A percentile compares a stretch with the other conserved stretches of the same genome.
Evolutionary conservation across 2,797 vertebrate species (phyloP).

Genomic region (Enoplosus armatus): DNA sequence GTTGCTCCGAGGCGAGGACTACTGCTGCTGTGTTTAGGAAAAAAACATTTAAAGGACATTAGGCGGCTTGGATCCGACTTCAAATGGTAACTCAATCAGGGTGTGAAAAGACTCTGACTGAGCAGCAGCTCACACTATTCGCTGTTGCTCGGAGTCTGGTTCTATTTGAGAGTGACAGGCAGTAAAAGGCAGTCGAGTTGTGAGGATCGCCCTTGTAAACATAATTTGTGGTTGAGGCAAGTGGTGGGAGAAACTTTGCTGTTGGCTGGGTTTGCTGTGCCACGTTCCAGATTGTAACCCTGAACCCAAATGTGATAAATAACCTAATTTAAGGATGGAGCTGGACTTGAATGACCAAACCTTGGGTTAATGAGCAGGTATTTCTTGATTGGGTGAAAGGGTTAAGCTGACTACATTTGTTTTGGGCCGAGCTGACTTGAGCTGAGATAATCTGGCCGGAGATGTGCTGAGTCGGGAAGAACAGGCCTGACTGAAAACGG

Average conservation of each 20-base stretch:
- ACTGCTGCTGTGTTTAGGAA: constrained; percentile 77
- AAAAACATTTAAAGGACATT: constrained; percentile 84
- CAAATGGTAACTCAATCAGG: constrained; percentile 81
- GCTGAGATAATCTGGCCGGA: constrained; percentile 46
- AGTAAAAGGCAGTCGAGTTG: constrained; percentile 57
- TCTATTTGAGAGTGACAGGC: constrained; percentile 66
- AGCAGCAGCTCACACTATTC: constrained; percentile 57
- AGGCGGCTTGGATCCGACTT: constrained; percentile 78
- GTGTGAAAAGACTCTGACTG: constrained; percentile 70
- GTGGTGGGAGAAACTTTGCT: constrained; percentile 50
- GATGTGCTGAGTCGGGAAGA: constrained; percentile 48
- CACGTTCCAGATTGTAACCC: constrained; percentile 44
- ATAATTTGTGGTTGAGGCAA: constrained; percentile 63
- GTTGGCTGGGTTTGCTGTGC: constrained; percentile 34
- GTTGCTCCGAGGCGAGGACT: constrained; percentile 54
- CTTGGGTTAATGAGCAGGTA: constrained; percentile 11
- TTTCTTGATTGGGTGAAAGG: constrained; percentile 8
- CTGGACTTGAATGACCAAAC: not conserved
- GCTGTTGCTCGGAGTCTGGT: constrained; percentile 50
- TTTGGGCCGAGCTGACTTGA: constrained; percentile 45
- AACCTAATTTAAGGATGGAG: constrained; percentile 1
- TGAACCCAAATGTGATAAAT: constrained; percentile 42
- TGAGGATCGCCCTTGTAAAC: constrained; percentile 64
- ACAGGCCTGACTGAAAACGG: constrained; percentile 27
- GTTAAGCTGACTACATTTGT: constrained; percentile 36